Evolutionary conservation across 2,113 vertebrate species (phyloP), one percentile per base, ranked within the genome.

Genomic region (Xiphophorus hellerii): DNA sequence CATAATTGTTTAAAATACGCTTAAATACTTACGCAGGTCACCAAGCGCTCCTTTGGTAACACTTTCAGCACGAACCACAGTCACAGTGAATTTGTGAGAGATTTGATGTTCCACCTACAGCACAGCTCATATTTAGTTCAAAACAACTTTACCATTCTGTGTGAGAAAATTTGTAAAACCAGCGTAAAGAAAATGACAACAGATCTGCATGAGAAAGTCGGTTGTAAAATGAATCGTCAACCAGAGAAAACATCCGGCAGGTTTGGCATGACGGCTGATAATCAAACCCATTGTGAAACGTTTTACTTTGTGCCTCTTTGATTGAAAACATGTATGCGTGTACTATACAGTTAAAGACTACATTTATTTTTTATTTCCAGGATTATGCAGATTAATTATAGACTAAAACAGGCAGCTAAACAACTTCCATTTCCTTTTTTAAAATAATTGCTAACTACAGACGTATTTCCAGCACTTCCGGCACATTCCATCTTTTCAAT

Each of bases 21-120:
- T 0, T 30, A 2, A 15, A 62, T 85, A 98, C 98, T 98, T 91
- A 99, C 97, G 89, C 92, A 99, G 93, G 83, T 99, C 98, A 37
- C 98, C 98, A 31, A 99, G 93, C 0, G 96, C 92, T 79, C 98
- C 98, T 85, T 99, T 99, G 5, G 98, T 99, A 78, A 99, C 98
- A 83, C 94, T 97, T 62, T 96, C 95, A 61, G 98, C 98, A 77
- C 87, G 88, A 74, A 95, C 84, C 13, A 99, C 96, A 0, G 93
- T 97, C 73, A 98, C 97, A 0, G 90, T 97, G 75, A 98, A 95
- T 83, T 95, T 95, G 89, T 99, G 97, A 28, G 97, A 99, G 79
- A 97, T 96, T 83, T 98, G 97, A 82, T 98, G 97, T 27, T 98
- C 97, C 84, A 99, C 98, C 98, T 99, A 90, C 22, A 88, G 86